These are phyloP conservation scores for Poecile atricapillus DNA, from an alignment of 2,113 vertebrate genomes.

Conservation along the genomic window DNA sequence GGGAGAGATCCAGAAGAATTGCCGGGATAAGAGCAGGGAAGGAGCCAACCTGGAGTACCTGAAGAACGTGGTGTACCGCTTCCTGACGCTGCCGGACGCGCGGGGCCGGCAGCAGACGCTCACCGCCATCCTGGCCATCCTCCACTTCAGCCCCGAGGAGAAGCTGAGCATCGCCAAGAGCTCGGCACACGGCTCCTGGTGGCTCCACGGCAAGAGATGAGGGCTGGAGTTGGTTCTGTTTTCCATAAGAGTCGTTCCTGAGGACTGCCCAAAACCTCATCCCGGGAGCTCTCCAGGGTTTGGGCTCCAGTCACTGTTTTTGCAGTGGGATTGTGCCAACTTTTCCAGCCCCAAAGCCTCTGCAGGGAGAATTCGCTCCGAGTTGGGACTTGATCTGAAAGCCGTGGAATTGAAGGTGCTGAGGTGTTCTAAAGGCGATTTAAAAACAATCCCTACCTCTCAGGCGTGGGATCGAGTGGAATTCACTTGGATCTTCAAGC, in stretches of 20 bases:
- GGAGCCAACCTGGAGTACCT: constrained; percentile 96
- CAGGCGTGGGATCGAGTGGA: background rate
- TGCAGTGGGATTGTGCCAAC: background rate
- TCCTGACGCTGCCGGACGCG: constrained; percentile 84
- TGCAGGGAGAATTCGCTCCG: background rate
- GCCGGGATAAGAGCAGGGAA: constrained; percentile 83
- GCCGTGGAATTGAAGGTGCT: background rate
- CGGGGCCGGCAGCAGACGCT: constrained; percentile 91
- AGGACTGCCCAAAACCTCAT: accelerated
- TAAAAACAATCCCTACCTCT: background rate
- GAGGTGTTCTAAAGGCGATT: background rate
- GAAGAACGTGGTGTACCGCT: constrained; percentile 90
- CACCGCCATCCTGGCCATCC: constrained; percentile 86
- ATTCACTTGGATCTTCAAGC: background rate
- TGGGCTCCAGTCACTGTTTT: background rate
- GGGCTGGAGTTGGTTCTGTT: accelerated
- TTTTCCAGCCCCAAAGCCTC: background rate
- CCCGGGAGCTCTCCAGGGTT: accelerated
- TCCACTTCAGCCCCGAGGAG: constrained; percentile 95
- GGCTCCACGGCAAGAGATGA: constrained; percentile 80
- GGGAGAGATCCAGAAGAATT: constrained; percentile 75
- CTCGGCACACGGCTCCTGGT: constrained; percentile 81
- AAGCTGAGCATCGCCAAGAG: constrained; percentile 75
- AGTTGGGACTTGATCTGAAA: background rate
- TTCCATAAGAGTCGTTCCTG: accelerated